Base-by-base conservation (phyloP, 2,888 invertebrate species). In the Xanthostigma xanthostigma region DNA sequence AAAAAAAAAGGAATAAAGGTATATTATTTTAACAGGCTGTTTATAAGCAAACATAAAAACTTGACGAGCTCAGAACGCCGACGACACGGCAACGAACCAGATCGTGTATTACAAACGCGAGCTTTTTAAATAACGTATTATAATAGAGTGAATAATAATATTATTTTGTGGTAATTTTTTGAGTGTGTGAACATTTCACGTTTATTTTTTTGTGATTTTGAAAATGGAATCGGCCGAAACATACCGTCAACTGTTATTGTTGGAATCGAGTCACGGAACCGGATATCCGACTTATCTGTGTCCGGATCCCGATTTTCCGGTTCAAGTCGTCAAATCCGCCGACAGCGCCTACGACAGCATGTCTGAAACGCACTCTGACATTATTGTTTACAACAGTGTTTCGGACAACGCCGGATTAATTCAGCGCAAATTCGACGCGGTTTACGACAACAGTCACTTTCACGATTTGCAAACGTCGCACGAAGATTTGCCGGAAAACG, bases 221-320 rank as follows among this genome's bases (percentile, higher is more conserved):
- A 41, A 36, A 27, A 58, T 59, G 60, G 59, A 58, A 51, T 55
- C 59, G 17, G 51, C 59, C 44, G 63, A 64, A 46, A 50, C 60
- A 14, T 63, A 55, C 56, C 56, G 60, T 55, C 63, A 63, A 51
- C 56, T 64, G 38, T 65, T 63, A 53, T 60, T 64, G 60, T 53
- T 64, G 53, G 54, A 58, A 13, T 53, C 56, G 11, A 50, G 53
- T 33, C 48, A 51, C 42, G 51, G 54, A 36, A 9, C 48, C 9
- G 49, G 44, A 17, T 42, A 33, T 42, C 27, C 42, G 9, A 42
- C 42, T 10, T 42, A 42, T 33, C 33, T 42, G 42, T 42, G 17
- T 17, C 42, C 42, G 5, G 10, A 13, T 9, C 39, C 39, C 8
- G 39, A 27, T 13, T 12, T 33, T 42, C 17, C 12, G 12, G 11